phyloP scores from a whole-genome alignment of 1,140 invertebrate genomes.

The Drosophila athabasca region DNA sequence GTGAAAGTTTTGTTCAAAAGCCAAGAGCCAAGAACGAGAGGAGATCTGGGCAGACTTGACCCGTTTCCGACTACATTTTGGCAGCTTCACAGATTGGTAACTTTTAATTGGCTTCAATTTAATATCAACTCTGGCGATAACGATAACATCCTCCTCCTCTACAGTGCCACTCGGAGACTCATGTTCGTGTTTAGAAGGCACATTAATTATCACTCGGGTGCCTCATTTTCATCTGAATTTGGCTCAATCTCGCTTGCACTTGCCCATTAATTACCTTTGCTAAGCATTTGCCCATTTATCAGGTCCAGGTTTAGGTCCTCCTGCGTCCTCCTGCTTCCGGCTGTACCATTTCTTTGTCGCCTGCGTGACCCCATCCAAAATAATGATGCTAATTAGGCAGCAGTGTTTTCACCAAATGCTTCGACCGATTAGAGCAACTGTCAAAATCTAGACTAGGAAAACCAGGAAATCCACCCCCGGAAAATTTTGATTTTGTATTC shows the following conservation, averaged over 20 bases:
- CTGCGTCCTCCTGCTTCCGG: not conserved
- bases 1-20: slow-evolving; percentile 25
- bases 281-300: slow-evolving; percentile 63
- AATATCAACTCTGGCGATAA: slow-evolving; percentile 35
- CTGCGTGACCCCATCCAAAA: slow-evolving; percentile 70
- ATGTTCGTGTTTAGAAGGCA: slow-evolving; percentile 41
- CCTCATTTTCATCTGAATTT: not conserved
- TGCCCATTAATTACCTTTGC: slow-evolving; percentile 64
- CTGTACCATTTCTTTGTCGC: slow-evolving; percentile 10
- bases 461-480: slow-evolving; percentile 12
- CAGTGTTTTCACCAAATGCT: slow-evolving; percentile 61
- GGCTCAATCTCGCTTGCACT: slow-evolving; percentile 10
- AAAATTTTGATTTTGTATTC: not conserved
- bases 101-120: slow-evolving; percentile 60
- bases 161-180: slow-evolving; percentile 23
- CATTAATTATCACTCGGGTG: slow-evolving; percentile 63
- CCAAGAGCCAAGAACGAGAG: slow-evolving; percentile 4
- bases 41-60: slow-evolving; percentile 29
- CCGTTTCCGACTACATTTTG: slow-evolving; percentile 28
- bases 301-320: slow-evolving; percentile 11
- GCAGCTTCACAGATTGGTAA: slow-evolving; percentile 46
- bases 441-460: slow-evolving; percentile 32
- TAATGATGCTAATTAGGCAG: slow-evolving; percentile 78
- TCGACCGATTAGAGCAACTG: slow-evolving; percentile 67
- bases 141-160: slow-evolving; percentile 2